Conservation (phyloP, 1,140 invertebrate genomes). For the Aphis craccivora region DNA sequence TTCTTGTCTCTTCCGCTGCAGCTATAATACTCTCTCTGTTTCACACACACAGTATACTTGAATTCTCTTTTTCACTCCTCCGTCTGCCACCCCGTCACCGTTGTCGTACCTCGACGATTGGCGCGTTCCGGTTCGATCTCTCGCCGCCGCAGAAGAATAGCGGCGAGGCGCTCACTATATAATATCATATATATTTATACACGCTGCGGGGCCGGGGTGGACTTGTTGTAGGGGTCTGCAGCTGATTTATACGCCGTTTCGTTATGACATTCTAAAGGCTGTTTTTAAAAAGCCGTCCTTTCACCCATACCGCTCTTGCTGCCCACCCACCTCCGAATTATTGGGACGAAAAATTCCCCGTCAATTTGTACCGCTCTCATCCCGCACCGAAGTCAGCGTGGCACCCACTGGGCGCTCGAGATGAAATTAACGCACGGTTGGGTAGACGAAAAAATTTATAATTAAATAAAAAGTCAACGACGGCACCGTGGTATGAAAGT, state of each 20-base stretch:
- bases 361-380: not conserved
- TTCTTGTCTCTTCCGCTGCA: not conserved
- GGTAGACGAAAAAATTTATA: slow-evolving; percentile 31
- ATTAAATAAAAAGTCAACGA: slow-evolving; percentile 48
- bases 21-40: not conserved
- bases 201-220: not conserved
- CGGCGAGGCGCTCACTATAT: not conserved
- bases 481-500: not conserved
- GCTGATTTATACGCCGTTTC: slow-evolving; percentile 49
- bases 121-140: slow-evolving; percentile 50
- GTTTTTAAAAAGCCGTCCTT: slow-evolving; percentile 27
- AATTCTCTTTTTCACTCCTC: not conserved
- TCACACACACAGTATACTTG: not conserved
- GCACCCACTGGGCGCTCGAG: not conserved
- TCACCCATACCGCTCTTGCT: not conserved
- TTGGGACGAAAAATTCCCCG: slow-evolving; percentile 35
- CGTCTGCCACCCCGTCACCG: not conserved
- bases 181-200: not conserved
- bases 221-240: slow-evolving; percentile 28
- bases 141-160: slow-evolving; percentile 21
- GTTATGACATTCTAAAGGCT: slow-evolving; percentile 48
- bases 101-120: slow-evolving; percentile 18
- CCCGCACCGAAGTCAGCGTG: not conserved
- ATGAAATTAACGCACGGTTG: slow-evolving; percentile 12
- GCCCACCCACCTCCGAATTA: not conserved